Percentiles rank a stretch among this genome's conserved stretches.
Conservation (phyloP, 2,797 vertebrate genomes). For the Eulemur mongoz region DNA sequence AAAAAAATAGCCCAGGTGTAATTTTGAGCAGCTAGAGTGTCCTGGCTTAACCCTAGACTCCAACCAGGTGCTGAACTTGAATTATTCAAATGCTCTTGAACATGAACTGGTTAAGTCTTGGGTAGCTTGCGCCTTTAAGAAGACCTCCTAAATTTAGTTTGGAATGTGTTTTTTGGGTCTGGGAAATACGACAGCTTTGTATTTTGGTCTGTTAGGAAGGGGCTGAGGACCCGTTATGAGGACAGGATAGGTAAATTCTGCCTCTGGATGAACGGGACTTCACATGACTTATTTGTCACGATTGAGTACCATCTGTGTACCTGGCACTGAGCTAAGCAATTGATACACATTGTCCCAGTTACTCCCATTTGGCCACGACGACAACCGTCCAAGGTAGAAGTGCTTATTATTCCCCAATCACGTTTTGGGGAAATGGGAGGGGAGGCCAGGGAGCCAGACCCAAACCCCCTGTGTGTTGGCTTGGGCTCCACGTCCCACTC, state of each 20-base stretch:
- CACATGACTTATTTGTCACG: fast-evolving
- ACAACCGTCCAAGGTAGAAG: fast-evolving
- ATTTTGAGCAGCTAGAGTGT: neutral
- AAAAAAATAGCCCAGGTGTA: neutral
- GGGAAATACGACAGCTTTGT: neutral
- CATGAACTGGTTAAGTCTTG: neutral
- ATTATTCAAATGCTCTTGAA: neutral
- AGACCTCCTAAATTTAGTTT: neutral
- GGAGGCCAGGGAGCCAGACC: neutral
- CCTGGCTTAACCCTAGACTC: neutral
- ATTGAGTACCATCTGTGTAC: fast-evolving
- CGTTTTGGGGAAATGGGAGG: neutral
- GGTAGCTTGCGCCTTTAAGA: neutral
- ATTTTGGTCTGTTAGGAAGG: neutral
- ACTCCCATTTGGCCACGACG: fast-evolving
- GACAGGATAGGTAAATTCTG: neutral
- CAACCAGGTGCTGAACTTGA: neutral
- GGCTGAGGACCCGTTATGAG: neutral
- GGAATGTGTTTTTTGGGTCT: neutral
- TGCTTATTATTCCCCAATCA: neutral
- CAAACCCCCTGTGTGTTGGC: neutral
- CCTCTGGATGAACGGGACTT: fast-evolving
- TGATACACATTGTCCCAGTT: fast-evolving
- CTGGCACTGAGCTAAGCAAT: neutral
- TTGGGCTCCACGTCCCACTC: no score